Base-by-base conservation (phyloP, 2,888 invertebrate genomes). In the Ectemnius continuus region DNA sequence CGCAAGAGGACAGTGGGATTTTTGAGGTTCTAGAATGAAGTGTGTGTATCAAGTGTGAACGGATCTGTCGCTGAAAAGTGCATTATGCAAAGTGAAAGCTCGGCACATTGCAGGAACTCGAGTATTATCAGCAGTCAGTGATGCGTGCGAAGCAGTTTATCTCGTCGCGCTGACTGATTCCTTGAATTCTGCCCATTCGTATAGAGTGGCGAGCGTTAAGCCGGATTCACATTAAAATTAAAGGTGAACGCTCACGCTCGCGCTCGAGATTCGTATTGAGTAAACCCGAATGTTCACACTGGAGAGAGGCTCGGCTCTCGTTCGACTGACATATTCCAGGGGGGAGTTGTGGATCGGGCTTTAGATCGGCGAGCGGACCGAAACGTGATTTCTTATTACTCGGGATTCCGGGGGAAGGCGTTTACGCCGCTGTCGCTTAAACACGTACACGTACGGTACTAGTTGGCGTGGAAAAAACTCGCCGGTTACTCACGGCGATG, bases 71-170 rank as follows among this genome's bases (percentile, higher is more conserved):
- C 48, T 70, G 58, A 74, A 70, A 61, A 75, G 68, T 70, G 13
- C 45, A 62, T 81, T 81, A 81, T 76, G 73, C 77, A 77, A 81
- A 81, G 81, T 81, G 81, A 81, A 81, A 81, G 81, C 36, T 81
- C 47, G n/a, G 64, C 66, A 67, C 64, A 70, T 62, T 6, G 57
- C 72, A 71, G 71, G 71, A 74, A 77, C 65, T 4, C 67, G 72
- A 23, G 52, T 52, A 52, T 75, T 76, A 68, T 67, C 52, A 61
- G 11, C 69, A 64, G 61, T 20, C 47, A 66, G 61, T 72, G 71
- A 65, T 68, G 72, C 67, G 72, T 70, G 20, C 8, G 61, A 47
- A 59, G 67, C 59, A 58, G 68, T 64, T 72, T 70, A 80, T 77
- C 58, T 62, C 58, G 69, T 52, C 48, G 76, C 57, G 36, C 77